phyloP scores from a whole-genome alignment of 2,113 vertebrate genomes.

The Platysternon megacephalum region DNA sequence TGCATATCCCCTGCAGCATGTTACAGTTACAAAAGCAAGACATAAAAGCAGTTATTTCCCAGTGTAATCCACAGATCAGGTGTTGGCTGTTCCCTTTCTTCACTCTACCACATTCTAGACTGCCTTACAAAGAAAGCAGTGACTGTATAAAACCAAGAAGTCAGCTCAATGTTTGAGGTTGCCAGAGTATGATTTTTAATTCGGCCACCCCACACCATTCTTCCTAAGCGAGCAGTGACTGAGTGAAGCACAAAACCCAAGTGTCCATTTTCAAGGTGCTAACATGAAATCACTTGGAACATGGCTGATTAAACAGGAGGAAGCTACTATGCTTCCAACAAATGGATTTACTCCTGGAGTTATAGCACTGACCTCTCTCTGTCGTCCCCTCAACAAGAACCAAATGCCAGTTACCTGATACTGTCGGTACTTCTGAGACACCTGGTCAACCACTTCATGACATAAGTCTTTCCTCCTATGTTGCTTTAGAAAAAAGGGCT shows the following conservation, averaged over 20 bases:
- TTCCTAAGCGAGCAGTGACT: conserved; percentile 14
- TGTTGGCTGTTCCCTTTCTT: neutral
- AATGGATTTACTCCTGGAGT: conserved; percentile 68
- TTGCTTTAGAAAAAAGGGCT: conserved; percentile 7
- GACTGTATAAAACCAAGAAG: neutral
- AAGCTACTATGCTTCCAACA: conserved; percentile 48
- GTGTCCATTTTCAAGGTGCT: conserved; percentile 59
- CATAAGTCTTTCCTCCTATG: conserved; percentile 30
- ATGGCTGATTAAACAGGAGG: conserved; percentile 64
- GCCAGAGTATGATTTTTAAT: conserved; percentile 51
- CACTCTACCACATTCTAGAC: neutral
- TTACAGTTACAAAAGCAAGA: no score
- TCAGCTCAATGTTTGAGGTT: conserved; percentile 13
- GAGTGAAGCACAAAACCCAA: conserved; percentile 57
- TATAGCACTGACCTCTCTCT: conserved; percentile 16
- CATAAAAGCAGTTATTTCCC: no score
- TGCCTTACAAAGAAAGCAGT: neutral
- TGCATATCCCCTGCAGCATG: no score
- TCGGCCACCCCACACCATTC: conserved; percentile 39
- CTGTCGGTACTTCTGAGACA: conserved; percentile 40
- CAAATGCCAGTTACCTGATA: conserved; percentile 46
- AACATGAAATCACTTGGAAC: conserved; percentile 54
- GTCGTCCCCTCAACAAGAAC: neutral
- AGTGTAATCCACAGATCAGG: neutral
- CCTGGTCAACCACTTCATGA: neutral